phyloP scores from a whole-genome alignment of 92 coral and sea anemone species.

The Umimayanthus chanpuru region DNA sequence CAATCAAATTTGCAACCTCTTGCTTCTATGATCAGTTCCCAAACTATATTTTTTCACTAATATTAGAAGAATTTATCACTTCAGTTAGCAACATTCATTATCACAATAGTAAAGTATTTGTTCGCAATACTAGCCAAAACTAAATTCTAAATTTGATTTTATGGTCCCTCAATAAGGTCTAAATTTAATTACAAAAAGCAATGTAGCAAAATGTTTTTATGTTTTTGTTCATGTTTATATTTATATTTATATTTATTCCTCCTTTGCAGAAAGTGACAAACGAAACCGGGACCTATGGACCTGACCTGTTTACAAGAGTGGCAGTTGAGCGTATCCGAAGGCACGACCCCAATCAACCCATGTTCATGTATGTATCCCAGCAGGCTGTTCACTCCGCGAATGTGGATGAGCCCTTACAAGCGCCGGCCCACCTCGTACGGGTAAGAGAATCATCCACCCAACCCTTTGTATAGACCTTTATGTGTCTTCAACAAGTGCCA shows the following conservation, averaged over 20 bases:
- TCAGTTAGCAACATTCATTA: no score
- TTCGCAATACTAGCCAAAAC: neutral
- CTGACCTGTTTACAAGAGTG: constrained; percentile 83
- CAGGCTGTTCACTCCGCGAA: constrained; percentile 96
- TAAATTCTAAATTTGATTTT: neutral
- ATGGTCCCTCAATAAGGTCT: neutral
- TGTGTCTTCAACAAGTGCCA: no score
- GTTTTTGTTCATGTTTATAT: neutral
- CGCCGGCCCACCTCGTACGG: constrained; percentile 73
- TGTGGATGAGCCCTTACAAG: constrained; percentile 81
- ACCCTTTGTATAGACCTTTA: neutral
- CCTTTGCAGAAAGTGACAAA: constrained; percentile 65
- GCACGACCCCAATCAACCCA: constrained; percentile 71
- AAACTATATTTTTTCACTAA: no score
- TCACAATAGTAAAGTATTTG: neutral
- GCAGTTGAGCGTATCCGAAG: constrained; percentile 81
- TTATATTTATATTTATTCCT: neutral
- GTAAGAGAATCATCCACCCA: constrained; percentile 19
- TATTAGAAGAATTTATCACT: neutral
- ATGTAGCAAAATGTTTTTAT: no score
- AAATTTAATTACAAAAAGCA: neutral
- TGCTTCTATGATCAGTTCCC: no score
- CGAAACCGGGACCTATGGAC: constrained; percentile 77
- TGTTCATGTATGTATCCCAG: constrained; percentile 88
- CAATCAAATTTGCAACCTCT: no score